Evolutionary conservation across 2,888 invertebrate species (phyloP), one percentile per base, ranked within the genome.

Genomic region (Himalopsyche kuldschensis): DNA sequence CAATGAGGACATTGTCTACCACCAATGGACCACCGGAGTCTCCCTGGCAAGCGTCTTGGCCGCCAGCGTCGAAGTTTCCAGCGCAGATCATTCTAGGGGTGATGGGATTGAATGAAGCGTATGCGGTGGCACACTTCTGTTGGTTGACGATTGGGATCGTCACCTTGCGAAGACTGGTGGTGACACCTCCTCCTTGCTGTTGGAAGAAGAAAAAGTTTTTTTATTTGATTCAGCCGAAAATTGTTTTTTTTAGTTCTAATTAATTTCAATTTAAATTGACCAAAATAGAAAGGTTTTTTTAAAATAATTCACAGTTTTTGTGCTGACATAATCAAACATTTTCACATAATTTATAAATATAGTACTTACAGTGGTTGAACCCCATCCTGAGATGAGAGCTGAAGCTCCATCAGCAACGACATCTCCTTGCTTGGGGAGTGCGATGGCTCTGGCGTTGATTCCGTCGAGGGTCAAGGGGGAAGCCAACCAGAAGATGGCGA

Each of bases 1-100:
- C 93, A 75, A 93, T 88, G 75, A 93, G 88, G 82, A 88, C 88
- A 75, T 89, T 89, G 76, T 89, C 88, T 79, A 90, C 89, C 24
- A 92, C 93, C 46, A 93, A 88, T 55, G 93, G 93, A n/a, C 93
- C 93, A 5, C 93, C 93, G n/a, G 93, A 93, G 88, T 93, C 93
- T 0, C 93, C 93, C 89, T 93, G 91, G 84, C 92, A 92, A 2
- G 92, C 91, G 83, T 92, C 92, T 85, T 88, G 88, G 41, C 89
- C 89, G 0, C 89, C 87, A 1, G 91, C 91, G 4, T 89, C 86
- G 2, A 86, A 81, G 1, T 87, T 89, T 30, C 87, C 87, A 0
- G 92, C 92, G 85, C 92, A 92, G 10, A 92, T 85, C 92, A 92
- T 92, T 10, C 90, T 90, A 3, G 88, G 84, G 0, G 89, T 88